Conservation (phyloP, 2,113 vertebrate species). For the Tachysurus vachellii region DNA sequence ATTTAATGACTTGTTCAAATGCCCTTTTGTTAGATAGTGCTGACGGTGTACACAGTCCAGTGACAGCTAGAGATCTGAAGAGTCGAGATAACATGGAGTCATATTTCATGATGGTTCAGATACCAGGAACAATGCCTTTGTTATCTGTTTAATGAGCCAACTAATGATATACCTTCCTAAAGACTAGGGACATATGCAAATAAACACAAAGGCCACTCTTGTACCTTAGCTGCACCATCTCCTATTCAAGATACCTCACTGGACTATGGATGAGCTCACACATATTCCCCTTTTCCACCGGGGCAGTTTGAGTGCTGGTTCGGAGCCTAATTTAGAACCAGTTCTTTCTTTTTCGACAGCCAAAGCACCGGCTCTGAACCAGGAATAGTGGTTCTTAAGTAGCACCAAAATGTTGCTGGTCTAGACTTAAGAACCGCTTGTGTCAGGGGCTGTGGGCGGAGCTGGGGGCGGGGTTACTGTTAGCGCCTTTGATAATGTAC, state of each 20-base stretch:
- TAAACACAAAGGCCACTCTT: neutral
- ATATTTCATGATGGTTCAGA: slow-evolving; percentile 18
- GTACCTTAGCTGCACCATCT: neutral
- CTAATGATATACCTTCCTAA: slow-evolving; percentile 1
- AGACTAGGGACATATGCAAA: slow-evolving; percentile 15
- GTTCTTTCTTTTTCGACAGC: no score
- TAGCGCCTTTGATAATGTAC: no score
- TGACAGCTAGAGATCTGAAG: slow-evolving; percentile 21
- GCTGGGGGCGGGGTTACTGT: no score
- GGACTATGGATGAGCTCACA: neutral
- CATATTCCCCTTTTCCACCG: no score
- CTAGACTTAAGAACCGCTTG: no score
- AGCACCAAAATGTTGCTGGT: no score
- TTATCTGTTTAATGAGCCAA: slow-evolving; percentile 13
- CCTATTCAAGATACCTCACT: neutral
- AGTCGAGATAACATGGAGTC: slow-evolving; percentile 8
- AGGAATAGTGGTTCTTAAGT: no score
- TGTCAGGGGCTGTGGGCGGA: no score
- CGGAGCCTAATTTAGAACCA: no score
- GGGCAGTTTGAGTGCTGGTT: no score
- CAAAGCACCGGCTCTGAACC: no score
- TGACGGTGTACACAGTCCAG: slow-evolving; percentile 1
- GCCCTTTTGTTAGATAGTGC: neutral
- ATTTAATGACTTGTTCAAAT: slow-evolving; percentile 16
- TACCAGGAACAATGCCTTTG: neutral